phyloP scores from a whole-genome alignment of 2,888 invertebrate genomes.

The Rotaria macrura region DNA sequence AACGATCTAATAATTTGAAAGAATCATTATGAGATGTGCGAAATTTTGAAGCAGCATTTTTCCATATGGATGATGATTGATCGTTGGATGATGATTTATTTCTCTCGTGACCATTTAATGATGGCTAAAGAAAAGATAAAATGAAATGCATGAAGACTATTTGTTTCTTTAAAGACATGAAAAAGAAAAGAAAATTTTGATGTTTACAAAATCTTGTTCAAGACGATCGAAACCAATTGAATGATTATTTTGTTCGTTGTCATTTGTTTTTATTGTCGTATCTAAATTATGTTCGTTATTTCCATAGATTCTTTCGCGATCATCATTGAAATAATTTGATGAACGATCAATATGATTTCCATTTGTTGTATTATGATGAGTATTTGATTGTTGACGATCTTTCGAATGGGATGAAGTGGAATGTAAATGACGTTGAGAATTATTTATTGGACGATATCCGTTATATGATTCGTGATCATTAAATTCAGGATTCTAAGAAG shows the following conservation, averaged over 20 bases:
- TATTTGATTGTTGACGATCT: background rate
- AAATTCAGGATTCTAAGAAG: too few species aligned
- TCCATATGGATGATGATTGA: background rate
- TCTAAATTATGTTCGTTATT: background rate
- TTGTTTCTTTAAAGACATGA: too few species aligned
- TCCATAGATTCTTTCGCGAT: background rate
- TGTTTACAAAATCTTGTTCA: background rate
- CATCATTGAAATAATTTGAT: background rate
- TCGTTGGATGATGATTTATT: background rate
- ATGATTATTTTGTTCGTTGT: background rate
- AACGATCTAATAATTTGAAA: background rate
- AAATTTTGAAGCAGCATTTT: background rate
- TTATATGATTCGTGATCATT: too few species aligned
- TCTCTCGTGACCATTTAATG: background rate
- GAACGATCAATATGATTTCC: too few species aligned
- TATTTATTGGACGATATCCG: background rate
- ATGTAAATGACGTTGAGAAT: slow-evolving; percentile 14
- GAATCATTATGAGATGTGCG: background rate
- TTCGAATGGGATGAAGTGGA: background rate
- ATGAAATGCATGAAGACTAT: too few species aligned
- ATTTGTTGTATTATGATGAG: background rate
- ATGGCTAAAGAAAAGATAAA: background rate
- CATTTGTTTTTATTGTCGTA: background rate
- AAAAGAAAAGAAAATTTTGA: background rate
- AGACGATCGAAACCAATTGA: background rate